These are phyloP conservation scores for Helarctos malayanus DNA, from an alignment of 2,797 vertebrate species.

Conservation along the genomic window DNA sequence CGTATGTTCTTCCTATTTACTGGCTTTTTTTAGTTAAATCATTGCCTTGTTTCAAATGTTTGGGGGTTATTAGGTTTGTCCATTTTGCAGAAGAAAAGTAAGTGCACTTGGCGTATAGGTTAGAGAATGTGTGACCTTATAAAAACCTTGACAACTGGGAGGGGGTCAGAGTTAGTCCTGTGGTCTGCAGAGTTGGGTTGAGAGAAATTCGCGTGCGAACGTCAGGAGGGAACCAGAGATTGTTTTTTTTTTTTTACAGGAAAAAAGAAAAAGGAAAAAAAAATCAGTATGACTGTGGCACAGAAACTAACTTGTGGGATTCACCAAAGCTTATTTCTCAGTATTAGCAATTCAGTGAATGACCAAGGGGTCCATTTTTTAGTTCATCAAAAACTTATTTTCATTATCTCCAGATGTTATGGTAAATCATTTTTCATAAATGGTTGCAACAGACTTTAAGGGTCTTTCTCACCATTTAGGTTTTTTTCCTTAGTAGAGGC, in stretches of 20 bases:
- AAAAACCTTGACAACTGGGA: too few species aligned
- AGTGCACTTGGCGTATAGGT: background rate
- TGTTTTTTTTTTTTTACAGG: background rate
- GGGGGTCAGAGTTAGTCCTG: accelerated
- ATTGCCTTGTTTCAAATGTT: background rate
- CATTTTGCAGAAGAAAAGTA: background rate
- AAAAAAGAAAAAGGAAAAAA: background rate
- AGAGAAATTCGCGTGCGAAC: background rate
- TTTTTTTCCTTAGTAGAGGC: background rate
- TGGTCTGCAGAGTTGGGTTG: background rate
- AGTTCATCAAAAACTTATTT: background rate
- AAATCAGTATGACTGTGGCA: background rate
- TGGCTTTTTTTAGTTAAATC: background rate
- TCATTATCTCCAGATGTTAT: slow-evolving; percentile 10
- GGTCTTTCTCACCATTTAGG: background rate
- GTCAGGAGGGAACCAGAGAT: background rate
- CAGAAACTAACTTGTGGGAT: background rate
- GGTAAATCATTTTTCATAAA: slow-evolving; percentile 4
- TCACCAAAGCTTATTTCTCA: slow-evolving; percentile 12
- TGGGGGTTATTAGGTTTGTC: background rate
- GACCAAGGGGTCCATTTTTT: background rate
- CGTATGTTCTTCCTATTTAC: background rate
- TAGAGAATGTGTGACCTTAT: background rate
- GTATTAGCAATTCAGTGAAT: background rate
- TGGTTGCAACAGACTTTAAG: background rate